phyloP scores from a whole-genome alignment of 2,888 invertebrate genomes.

The Neuroscelio doddi region DNA sequence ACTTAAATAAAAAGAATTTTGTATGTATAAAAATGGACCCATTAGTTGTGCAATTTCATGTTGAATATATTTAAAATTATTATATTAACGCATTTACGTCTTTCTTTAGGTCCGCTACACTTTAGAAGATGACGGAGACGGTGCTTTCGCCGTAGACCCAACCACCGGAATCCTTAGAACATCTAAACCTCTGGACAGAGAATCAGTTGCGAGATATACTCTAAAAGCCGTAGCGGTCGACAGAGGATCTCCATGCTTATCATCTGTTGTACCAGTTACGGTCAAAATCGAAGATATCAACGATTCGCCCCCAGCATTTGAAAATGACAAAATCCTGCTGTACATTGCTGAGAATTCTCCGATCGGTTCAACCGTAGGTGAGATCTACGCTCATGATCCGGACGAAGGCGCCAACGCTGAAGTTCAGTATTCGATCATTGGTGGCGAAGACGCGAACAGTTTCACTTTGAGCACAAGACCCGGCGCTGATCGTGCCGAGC shows the following conservation, averaged over 20 bases:
- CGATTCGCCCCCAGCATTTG: constrained; percentile 92
- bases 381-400: constrained; percentile 91
- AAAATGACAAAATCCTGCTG: constrained; percentile 88
- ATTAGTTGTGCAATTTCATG: too few relatives aligned
- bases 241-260: constrained; percentile 85
- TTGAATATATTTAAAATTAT: too few relatives aligned
- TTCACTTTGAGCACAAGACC: constrained; percentile 88
- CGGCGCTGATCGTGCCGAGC: constrained; percentile 88
- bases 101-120: constrained; percentile 79
- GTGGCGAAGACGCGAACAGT: constrained; percentile 90
- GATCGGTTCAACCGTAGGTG: constrained; percentile 93
- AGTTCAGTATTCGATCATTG: constrained; percentile 95
- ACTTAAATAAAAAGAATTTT: too few relatives aligned
- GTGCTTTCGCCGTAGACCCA: constrained; percentile 93
- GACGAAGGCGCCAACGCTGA: constrained; percentile 94
- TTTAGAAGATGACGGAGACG: constrained; percentile 85
- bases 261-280: constrained; percentile 80
- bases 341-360: constrained; percentile 98
- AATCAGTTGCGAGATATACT: constrained; percentile 88
- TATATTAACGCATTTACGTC: too few relatives aligned
- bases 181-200: constrained; percentile 91
- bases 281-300: constrained; percentile 91
- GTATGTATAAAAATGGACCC: too few relatives aligned
- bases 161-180: constrained; percentile 94
- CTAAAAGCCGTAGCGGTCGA: constrained; percentile 92